Evolutionary conservation across 2,113 vertebrate species (phyloP).

Genomic region (Hyla sarda): DNA sequence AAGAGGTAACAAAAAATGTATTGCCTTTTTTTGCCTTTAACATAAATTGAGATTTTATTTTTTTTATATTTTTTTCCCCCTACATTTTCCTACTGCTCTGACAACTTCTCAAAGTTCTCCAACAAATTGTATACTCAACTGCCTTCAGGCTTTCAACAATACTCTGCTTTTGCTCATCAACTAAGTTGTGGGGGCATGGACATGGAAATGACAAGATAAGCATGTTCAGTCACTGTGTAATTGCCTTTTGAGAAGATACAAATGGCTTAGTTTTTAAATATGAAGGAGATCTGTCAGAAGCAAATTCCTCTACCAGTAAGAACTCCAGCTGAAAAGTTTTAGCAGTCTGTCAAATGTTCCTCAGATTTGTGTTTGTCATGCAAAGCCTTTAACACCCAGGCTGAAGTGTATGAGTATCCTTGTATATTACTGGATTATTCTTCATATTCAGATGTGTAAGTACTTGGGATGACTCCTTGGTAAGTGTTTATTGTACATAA

Average conservation of each 20-base stretch:
- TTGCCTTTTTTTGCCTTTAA: neutral
- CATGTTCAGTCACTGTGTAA: constrained; percentile 18
- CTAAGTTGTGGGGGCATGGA: constrained; percentile 6
- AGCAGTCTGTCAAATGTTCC: neutral
- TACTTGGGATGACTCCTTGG: neutral
- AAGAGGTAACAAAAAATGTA: neutral
- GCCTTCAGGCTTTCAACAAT: neutral
- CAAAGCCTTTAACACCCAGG: neutral
- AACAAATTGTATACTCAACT: neutral
- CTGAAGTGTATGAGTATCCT: neutral
- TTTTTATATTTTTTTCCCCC: neutral
- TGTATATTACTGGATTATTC: neutral
- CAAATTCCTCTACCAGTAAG: constrained; percentile 13
- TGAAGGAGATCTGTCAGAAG: neutral
- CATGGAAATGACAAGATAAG: constrained; percentile 32
- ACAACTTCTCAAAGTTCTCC: neutral
- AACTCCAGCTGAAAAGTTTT: constrained; percentile 12
- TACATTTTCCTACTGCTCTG: neutral
- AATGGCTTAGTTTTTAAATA: constrained; percentile 12
- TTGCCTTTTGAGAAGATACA: constrained; percentile 31
- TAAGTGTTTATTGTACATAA: neutral
- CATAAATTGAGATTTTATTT: no score
- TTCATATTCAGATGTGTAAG: neutral
- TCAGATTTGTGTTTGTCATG: neutral
- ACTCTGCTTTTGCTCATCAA: constrained; percentile 12